These are phyloP conservation scores for Sprattus sprattus DNA, from an alignment of 2,113 vertebrate species.

Conservation along the genomic window DNA sequence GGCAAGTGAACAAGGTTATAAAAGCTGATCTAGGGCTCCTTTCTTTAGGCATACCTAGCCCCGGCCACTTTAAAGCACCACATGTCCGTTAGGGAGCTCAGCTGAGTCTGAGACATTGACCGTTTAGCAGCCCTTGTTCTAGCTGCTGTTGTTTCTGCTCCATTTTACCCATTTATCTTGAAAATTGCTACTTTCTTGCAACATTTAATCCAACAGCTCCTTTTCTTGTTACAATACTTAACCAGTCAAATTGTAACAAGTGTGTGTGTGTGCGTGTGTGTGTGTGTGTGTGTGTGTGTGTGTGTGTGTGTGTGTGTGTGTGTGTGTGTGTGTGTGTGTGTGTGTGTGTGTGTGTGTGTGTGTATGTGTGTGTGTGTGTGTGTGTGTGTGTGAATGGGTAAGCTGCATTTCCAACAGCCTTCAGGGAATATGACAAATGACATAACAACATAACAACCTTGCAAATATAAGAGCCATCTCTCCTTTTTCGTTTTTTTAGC, in stretches of 20 bases:
- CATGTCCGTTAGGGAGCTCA: too few species aligned
- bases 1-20: too few species aligned
- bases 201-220: too few species aligned
- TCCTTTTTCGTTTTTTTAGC: background rate
- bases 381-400: background rate
- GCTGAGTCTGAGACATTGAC: too few species aligned
- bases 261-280: background rate
- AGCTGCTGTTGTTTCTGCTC: too few species aligned
- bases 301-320: conserved; percentile 1
- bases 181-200: too few species aligned
- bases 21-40: too few species aligned
- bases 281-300: conserved; percentile 6
- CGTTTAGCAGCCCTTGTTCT: too few species aligned
- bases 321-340: conserved; percentile 2
- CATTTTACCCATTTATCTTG: too few species aligned
- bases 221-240: too few species aligned
- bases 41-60: too few species aligned
- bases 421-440: background rate
- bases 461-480: background rate
- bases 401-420: background rate
- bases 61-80: too few species aligned
- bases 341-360: background rate
- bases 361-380: background rate
- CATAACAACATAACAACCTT: background rate
- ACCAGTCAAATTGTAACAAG: background rate